Base-by-base conservation (phyloP, 1,140 invertebrate genomes). In the Chymomyza costata region DNA sequence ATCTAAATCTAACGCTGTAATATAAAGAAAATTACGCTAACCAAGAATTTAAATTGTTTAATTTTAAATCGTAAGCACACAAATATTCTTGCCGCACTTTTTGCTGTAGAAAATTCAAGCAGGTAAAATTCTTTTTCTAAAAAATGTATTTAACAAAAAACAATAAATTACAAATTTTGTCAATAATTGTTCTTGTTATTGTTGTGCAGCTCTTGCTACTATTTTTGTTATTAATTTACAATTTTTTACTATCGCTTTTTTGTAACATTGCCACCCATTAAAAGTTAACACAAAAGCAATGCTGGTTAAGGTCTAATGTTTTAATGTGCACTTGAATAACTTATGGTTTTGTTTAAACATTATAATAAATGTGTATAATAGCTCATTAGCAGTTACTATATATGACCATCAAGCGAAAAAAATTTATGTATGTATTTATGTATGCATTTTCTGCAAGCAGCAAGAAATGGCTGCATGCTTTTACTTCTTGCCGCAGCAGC, bases 1-100 rank as follows among this genome's bases (percentile, higher is more conserved):
- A 37, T 49, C 34, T 31, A 71, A 53, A 40, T 53, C 45, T 38
- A 59, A 64, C 41, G 71, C 71, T 78, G 71, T 80, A 78, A 78
- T 80, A 78, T 80, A 80, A 60, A 64, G 11, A 78, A 28, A 64
- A 80, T 51, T 50, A n/a, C n/a, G 73, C 67, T 67, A 67, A 73
- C 63, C 58, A 80, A 34, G 13, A 34, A 10, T 34, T 34, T 14
- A 34, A 10, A 5, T 34, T 13, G 32, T 34, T 34, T 10, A n/a
- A 3, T 34, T 10, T 28, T 37, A n/a, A 15, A 25, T 40, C 10
- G 25, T 30, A 34, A 44, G 40, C 39, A 17, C 41, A 49, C 14
- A 28, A 61, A n/a, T n/a, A n/a, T 45, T 61, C 30, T 46, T 58
- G 48, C 64, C 56, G 32, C 40, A 50, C 41, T 21, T 46, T 56